Evolutionary conservation across 1,140 invertebrate species (phyloP).

Genomic region (Samia ricini): DNA sequence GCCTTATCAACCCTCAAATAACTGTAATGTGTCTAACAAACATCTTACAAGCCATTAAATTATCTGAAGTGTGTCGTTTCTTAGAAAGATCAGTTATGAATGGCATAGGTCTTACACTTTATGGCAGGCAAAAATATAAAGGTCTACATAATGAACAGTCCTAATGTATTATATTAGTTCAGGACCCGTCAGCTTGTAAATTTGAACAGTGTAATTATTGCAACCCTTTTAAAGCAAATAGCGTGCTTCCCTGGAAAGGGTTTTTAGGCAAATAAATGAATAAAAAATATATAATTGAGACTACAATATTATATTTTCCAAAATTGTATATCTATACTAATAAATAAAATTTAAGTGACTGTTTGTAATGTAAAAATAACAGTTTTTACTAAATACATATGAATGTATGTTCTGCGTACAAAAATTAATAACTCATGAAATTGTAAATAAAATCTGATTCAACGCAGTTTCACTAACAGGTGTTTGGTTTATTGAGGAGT

Average conservation of each 20-base stretch:
- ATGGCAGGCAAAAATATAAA: not conserved
- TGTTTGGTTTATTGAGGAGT: no score
- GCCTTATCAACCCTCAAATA: not conserved
- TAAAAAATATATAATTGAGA: not conserved
- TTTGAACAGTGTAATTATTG: constrained; percentile 1
- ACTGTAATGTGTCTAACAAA: not conserved
- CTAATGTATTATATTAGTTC: not conserved
- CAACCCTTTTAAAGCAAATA: not conserved
- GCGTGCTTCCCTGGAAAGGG: not conserved
- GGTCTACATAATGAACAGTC: not conserved
- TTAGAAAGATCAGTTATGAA: not conserved
- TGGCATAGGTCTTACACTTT: not conserved
- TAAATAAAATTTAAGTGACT: no score
- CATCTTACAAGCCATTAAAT: not conserved
- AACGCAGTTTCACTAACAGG: no score
- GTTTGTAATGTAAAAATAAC: no score
- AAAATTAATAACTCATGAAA: no score
- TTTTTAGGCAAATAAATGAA: not conserved
- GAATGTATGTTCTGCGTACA: no score
- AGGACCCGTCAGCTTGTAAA: not conserved
- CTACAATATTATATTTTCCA: no score
- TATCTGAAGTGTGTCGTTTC: not conserved
- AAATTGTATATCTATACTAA: no score
- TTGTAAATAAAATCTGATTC: no score
- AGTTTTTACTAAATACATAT: no score